Conservation (phyloP, 2,797 vertebrate species). For the Dendrocincla tyrannina region DNA sequence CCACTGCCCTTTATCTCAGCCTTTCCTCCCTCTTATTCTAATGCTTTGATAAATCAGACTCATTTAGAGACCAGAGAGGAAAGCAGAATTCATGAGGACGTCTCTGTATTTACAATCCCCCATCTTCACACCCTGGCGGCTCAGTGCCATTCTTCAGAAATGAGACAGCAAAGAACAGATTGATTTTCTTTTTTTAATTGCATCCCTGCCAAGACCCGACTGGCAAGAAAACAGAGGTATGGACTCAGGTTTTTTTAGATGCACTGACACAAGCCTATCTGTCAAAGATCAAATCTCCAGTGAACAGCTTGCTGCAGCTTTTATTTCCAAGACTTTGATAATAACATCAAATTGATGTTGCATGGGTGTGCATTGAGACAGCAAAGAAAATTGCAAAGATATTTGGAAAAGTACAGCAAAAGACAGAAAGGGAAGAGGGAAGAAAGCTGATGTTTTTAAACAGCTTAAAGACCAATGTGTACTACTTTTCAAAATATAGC, state of each 20-base stretch:
- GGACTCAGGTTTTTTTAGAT: conserved; percentile 16
- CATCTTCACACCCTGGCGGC: background rate
- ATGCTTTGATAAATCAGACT: conserved; percentile 38
- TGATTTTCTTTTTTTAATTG: conserved; percentile 63
- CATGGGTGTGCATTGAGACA: conserved; percentile 27
- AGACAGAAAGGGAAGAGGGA: background rate
- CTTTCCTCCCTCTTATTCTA: background rate
- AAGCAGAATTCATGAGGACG: background rate
- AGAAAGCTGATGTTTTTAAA: conserved; percentile 2
- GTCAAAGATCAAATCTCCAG: conserved; percentile 62
- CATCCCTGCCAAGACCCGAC: conserved; percentile 21
- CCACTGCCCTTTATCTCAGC: background rate
- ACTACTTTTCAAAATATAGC: background rate
- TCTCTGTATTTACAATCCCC: conserved; percentile 25
- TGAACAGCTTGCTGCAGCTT: conserved; percentile 26
- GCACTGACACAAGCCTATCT: conserved; percentile 44
- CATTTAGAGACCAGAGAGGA: background rate
- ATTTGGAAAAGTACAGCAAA: conserved; percentile 32
- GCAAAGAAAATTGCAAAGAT: conserved; percentile 23
- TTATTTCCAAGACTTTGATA: conserved; percentile 61
- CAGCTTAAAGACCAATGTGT: background rate
- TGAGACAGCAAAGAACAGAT: conserved; percentile 45
- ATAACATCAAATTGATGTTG: conserved; percentile 54
- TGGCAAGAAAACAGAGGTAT: conserved; percentile 24
- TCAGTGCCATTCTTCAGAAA: conserved; percentile 39